Evolutionary conservation across 2,888 invertebrate genomes (phyloP), one percentile per base, ranked within the genome.

Genomic region (Entomobrya proxima): DNA sequence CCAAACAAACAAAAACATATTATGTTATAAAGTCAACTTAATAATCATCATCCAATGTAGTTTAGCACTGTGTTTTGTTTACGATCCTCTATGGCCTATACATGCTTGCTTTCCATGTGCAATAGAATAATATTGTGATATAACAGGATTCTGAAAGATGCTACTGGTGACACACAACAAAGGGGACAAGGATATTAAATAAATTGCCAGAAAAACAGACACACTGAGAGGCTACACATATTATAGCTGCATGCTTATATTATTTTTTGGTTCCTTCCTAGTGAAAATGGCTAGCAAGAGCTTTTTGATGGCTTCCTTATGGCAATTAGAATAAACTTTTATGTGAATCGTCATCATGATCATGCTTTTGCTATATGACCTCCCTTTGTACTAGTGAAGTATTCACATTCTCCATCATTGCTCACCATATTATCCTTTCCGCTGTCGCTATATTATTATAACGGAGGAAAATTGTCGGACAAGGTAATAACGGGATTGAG

Each of bases 251-350:
- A 27, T 55, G 11, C n/a, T n/a, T n/a, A n/a, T n/a, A n/a, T n/a
- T n/a, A n/a, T n/a, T n/a, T n/a, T n/a, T n/a, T n/a, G n/a, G n/a
- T n/a, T n/a, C n/a, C n/a, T n/a, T n/a, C n/a, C n/a, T n/a, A n/a
- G n/a, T n/a, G 11, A 11, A 52, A 2, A 18, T 1, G 11, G 52
- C 13, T 47, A 30, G 50, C 40, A 47, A 30, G 40, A 30, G 72
- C 52, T 67, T n/a, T n/a, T 69, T 69, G 67, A 83, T 76, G 55
- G 77, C 83, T 83, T 76, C 83, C 83, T 83, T 83, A 83, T 67
- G 76, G 40, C 83, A 83, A 83, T 83, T 83, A 83, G 76, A 83
- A 77, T 83, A 77, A 67, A 67, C 79, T 79, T 67, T 79, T 61
- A 79, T 79, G 77, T 77, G 77, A 27, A 30, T 58, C 27, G 67